Conservation (phyloP, 1,140 invertebrate species). For the Rhyzopertha dominica region DNA sequence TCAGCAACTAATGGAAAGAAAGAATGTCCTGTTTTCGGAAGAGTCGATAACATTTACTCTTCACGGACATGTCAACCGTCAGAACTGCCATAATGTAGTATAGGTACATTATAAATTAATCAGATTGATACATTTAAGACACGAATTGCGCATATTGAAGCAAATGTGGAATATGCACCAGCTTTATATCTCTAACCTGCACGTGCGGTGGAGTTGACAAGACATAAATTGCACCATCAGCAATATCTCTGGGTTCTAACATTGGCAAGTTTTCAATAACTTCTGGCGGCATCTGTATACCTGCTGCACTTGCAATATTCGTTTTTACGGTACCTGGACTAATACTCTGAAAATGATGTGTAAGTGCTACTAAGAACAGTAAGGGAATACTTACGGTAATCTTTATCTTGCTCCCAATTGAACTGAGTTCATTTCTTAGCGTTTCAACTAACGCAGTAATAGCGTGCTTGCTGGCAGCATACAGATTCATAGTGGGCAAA, state of each 20-base stretch:
- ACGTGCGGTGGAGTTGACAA: conserved; percentile 49
- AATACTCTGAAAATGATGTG: conserved; percentile 52
- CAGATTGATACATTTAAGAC: not conserved
- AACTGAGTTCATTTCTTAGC: conserved; percentile 47
- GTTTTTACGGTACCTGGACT: conserved; percentile 56
- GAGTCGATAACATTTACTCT: no score
- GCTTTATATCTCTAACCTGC: conserved; percentile 42
- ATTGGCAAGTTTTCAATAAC: no score
- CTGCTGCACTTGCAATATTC: conserved; percentile 16
- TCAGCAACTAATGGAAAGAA: no score
- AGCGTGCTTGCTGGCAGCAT: conserved; percentile 56
- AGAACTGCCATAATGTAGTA: not conserved
- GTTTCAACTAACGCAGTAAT: conserved; percentile 56
- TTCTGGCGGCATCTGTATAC: conserved; percentile 25
- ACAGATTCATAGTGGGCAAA: conserved; percentile 47
- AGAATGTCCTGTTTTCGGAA: no score
- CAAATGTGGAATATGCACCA: not conserved
- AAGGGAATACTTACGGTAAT: conserved; percentile 17
- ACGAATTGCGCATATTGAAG: not conserved
- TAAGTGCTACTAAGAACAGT: no score
- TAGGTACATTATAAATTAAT: not conserved
- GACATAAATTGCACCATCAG: conserved; percentile 49
- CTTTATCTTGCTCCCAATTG: conserved; percentile 14
- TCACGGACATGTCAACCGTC: no score
- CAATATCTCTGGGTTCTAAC: conserved; percentile 50